A percentile compares a stretch with the other conserved stretches of the same genome.
Conservation (phyloP, 2,888 invertebrate species). For the Tetropium fuscum region DNA sequence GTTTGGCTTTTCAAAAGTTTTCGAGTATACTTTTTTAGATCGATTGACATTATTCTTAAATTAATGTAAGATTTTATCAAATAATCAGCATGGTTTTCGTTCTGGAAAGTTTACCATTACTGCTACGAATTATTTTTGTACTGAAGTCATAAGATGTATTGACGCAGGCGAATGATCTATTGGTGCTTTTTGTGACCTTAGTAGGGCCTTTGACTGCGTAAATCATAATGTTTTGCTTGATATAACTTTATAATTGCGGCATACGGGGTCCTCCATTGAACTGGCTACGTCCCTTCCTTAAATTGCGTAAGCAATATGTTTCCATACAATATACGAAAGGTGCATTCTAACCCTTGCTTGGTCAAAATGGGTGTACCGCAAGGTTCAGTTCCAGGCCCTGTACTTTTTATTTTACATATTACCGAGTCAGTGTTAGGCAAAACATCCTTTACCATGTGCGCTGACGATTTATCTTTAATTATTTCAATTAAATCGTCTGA, state of each 20-base stretch:
- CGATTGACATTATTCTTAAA: too few relatives aligned
- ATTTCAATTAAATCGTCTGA: too few relatives aligned
- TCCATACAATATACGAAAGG: neutral
- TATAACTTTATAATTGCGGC: neutral
- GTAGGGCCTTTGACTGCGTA: conserved; percentile 1
- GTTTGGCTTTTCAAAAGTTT: too few relatives aligned
- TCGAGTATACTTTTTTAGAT: too few relatives aligned
- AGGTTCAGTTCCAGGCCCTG: neutral
- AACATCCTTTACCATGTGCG: too few relatives aligned
- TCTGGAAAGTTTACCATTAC: conserved; percentile 1
- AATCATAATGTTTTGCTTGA: neutral
- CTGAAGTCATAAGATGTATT: conserved; percentile 14
- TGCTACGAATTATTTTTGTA: conserved; percentile 10
- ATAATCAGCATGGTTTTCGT: conserved; percentile 11
- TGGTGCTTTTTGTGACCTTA: neutral
- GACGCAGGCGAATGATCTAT: neutral
- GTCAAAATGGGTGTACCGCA: neutral
- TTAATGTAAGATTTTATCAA: too few relatives aligned
- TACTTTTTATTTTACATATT: neutral
- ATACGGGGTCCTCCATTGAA: neutral
- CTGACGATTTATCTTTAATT: too few relatives aligned
- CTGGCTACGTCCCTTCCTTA: neutral
- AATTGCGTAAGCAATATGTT: neutral
- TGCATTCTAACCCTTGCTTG: neutral
- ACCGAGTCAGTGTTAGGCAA: too few relatives aligned